A percentile compares a stretch with the other conserved stretches of the same genome.
Conservation (phyloP, 2,888 invertebrate genomes). For the Pandemis cinnamomeana region DNA sequence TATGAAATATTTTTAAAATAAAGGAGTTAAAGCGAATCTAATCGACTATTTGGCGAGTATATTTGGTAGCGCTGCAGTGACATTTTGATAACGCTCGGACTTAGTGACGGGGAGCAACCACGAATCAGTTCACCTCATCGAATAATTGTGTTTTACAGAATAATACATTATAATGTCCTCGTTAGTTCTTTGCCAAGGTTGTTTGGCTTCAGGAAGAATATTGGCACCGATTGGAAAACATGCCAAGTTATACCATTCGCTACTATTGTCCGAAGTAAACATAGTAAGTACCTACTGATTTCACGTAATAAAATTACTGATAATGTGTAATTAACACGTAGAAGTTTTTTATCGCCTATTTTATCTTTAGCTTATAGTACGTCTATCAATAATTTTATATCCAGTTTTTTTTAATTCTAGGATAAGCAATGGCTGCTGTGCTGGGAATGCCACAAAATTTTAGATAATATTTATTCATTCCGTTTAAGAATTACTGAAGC, state of each 20-base stretch:
- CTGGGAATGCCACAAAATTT: conserved; percentile 31
- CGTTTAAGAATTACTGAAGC: conserved; percentile 32
- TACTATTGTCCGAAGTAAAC: conserved; percentile 23
- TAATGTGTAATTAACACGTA: conserved; percentile 1
- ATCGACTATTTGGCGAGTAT: not conserved
- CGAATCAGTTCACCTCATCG: conserved; percentile 20
- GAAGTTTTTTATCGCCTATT: not conserved
- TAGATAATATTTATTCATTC: conserved; percentile 24
- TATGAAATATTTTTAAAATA: not conserved
- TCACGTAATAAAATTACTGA: not conserved
- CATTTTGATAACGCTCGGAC: conserved; percentile 7
- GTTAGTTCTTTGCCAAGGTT: conserved; percentile 40
- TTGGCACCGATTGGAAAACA: conserved; percentile 36
- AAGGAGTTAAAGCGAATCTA: not conserved
- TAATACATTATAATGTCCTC: conserved; percentile 35
- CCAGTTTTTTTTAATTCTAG: conserved; percentile 17
- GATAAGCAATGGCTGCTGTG: conserved; percentile 6
- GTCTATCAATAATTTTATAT: not conserved
- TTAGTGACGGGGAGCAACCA: conserved; percentile 25
- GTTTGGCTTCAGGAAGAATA: conserved; percentile 43
- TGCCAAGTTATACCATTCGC: conserved; percentile 32
- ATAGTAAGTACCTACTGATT: conserved; percentile 8
- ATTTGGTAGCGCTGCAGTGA: conserved; percentile 3
- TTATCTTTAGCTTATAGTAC: not conserved
- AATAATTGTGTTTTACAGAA: conserved; percentile 33